Percentiles rank a stretch among this genome's conserved stretches.
These are phyloP conservation scores for Erinaceus europaeus DNA, from an alignment of 2,113 vertebrate genomes.

Conservation along the genomic window DNA sequence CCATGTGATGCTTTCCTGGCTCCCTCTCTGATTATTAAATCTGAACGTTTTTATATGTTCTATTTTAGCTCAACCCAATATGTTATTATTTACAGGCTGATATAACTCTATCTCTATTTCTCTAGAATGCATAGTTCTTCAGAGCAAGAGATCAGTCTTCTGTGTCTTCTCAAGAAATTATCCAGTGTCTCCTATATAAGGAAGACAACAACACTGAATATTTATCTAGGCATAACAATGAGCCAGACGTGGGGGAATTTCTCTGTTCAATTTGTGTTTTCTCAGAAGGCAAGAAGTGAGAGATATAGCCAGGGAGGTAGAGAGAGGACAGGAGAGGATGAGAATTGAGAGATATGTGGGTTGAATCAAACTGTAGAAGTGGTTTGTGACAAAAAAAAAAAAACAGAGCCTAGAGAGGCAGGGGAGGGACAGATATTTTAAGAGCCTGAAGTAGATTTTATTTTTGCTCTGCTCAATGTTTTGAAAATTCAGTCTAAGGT, in stretches of 20 bases:
- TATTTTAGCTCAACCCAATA: not conserved
- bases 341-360: not conserved
- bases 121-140: not conserved
- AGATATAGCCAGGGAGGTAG: not conserved
- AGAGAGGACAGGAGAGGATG: not conserved
- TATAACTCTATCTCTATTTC: not conserved
- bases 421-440: conserved; percentile 40
- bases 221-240: not conserved
- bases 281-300: not conserved
- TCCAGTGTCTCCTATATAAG: not conserved
- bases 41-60: not conserved
- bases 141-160: not conserved
- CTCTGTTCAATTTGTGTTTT: not conserved
- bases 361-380: not conserved
- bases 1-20: not conserved
- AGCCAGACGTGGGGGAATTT: not conserved
- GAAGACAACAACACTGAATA: not conserved
- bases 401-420: not conserved
- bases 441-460: conserved; percentile 58
- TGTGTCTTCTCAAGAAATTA: not conserved
- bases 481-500: conserved; percentile 61
- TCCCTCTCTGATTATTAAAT: not conserved
- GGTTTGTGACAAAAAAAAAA: not conserved
- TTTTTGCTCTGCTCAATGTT: conserved; percentile 67
- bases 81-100: not conserved